These are phyloP conservation scores for Falco berigora DNA, from an alignment of 2,797 vertebrate species.

Conservation along the genomic window DNA sequence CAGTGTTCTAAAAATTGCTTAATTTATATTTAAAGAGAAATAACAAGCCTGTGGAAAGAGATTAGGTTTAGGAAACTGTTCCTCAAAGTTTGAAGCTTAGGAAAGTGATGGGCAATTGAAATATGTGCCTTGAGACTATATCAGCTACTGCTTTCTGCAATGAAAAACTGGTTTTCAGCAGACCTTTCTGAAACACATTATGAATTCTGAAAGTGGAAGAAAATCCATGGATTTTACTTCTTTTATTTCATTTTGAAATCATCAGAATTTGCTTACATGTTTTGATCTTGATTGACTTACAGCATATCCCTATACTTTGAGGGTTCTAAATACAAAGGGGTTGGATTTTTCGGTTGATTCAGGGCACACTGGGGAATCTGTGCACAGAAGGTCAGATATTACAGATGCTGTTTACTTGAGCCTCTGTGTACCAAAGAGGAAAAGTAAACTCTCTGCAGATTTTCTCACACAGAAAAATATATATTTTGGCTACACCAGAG, in stretches of 20 bases:
- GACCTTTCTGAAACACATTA: background rate
- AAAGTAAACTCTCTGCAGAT: constrained; percentile 22
- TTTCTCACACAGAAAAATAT: background rate
- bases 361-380: background rate
- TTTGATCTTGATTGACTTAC: background rate
- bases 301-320: background rate
- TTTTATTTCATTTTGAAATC: background rate
- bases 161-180: background rate
- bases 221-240: background rate
- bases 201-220: background rate
- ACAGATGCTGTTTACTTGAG: background rate
- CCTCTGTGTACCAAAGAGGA: background rate
- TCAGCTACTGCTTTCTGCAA: background rate
- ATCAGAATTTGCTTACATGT: background rate
- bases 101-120: background rate
- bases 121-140: background rate
- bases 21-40: background rate
- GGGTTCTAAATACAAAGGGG: background rate
- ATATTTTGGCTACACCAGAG: background rate
- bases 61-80: background rate
- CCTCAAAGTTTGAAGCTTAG: background rate
- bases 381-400: constrained; percentile 1
- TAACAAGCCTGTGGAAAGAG: background rate
- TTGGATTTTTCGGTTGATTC: background rate
- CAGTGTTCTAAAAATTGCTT: background rate